Conservation (phyloP, 2,888 invertebrate species). For the Seira musarum region DNA sequence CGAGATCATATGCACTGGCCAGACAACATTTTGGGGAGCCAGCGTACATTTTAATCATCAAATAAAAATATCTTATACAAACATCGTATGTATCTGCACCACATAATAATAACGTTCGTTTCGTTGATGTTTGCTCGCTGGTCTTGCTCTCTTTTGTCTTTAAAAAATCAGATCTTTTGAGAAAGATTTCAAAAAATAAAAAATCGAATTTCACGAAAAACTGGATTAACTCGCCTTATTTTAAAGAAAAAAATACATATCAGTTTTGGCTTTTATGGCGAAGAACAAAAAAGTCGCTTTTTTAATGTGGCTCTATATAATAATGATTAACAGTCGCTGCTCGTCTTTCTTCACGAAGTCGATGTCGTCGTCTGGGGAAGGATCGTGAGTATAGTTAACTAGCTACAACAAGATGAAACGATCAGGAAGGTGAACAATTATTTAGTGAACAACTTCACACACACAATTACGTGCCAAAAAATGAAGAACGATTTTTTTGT, state of each 20-base stretch:
- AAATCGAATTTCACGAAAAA: constrained; percentile 63
- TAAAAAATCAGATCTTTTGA: constrained; percentile 30
- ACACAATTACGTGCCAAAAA: constrained; percentile 47
- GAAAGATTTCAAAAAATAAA: constrained; percentile 42
- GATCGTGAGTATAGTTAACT: constrained; percentile 3
- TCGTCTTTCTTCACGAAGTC: constrained; percentile 21
- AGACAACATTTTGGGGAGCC: constrained; percentile 48
- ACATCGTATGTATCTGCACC: no score
- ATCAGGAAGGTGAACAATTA: constrained; percentile 40
- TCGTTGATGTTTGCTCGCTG: constrained; percentile 29
- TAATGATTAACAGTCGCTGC: constrained; percentile 6
- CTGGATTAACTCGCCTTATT: constrained; percentile 66
- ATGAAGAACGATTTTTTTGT: background rate
- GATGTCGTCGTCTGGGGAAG: background rate
- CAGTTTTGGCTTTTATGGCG: constrained; percentile 36
- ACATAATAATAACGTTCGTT: no score
- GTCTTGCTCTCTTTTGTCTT: constrained; percentile 7
- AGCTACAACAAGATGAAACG: constrained; percentile 44
- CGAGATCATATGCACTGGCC: no score
- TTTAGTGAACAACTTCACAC: constrained; percentile 42
- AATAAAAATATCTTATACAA: no score
- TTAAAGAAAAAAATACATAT: constrained; percentile 42
- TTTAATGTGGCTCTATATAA: constrained; percentile 25
- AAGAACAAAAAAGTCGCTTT: constrained; percentile 19
- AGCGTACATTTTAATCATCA: constrained; percentile 26